phyloP scores from a whole-genome alignment of 2,888 invertebrate species.

The Apamea anceps region DNA sequence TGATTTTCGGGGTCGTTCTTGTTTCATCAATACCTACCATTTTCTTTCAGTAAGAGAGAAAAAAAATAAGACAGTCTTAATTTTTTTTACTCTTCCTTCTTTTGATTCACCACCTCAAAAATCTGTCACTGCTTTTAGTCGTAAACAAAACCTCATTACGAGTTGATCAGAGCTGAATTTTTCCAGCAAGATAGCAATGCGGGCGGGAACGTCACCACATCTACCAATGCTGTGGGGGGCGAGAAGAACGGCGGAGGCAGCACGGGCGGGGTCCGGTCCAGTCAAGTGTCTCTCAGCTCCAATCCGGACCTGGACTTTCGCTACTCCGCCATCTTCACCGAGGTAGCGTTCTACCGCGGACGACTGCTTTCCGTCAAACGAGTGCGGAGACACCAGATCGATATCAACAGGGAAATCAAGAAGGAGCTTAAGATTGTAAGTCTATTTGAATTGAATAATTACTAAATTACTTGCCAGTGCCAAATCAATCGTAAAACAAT shows the following conservation, averaged over 20 bases:
- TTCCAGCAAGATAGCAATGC: conserved; percentile 90
- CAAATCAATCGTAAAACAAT: background rate
- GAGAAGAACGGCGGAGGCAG: conserved; percentile 82
- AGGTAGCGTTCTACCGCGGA: conserved; percentile 97
- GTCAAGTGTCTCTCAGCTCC: conserved; percentile 97
- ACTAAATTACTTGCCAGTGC: background rate
- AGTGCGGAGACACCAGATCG: conserved; percentile 95
- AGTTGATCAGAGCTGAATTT: conserved; percentile 89
- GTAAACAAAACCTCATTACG: conserved; percentile 57
- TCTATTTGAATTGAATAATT: conserved; percentile 39
- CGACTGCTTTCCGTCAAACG: conserved; percentile 96
- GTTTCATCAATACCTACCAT: background rate
- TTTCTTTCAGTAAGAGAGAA: background rate
- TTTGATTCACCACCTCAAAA: background rate
- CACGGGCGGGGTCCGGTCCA: conserved; percentile 92
- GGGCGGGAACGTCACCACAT: conserved; percentile 95
- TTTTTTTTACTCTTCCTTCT: background rate
- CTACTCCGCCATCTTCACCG: conserved; percentile 97
- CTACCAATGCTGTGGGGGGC: conserved; percentile 92
- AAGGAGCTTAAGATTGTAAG: conserved; percentile 97
- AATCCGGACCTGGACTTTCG: conserved; percentile 97
- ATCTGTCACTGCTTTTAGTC: background rate
- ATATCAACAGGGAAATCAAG: conserved; percentile 97
- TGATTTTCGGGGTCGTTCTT: background rate
- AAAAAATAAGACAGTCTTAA: background rate